Evolutionary conservation across 2,113 vertebrate genomes (phyloP), one percentile per base, ranked within the genome.

Genomic region (Lathamus discolor): DNA sequence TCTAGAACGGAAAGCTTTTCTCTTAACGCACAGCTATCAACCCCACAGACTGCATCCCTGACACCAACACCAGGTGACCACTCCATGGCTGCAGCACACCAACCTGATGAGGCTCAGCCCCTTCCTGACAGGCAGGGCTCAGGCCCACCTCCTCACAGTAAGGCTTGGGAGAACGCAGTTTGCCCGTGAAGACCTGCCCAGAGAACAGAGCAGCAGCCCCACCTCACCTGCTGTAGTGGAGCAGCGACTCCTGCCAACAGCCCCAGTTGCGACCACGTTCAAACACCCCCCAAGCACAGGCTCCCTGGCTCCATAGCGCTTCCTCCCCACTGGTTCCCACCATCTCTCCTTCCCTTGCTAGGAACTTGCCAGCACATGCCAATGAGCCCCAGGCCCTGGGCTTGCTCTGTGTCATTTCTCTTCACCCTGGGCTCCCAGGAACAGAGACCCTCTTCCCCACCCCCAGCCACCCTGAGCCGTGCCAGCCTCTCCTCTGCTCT

Each of bases 211-310:
- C 59, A 76, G 81, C 49, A 85, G 74, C 41, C 49, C 28, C 49
- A 82, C 39, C 68, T 78, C 61, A 24, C 68, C 79, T 7, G 4
- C 68, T 52, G 61, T 10, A 3, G 55, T 35, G 44, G 46, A 88
- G 51, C 8, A 2, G 70, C 23, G 35, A 17, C 23, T 86, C 6
- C 0, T 54, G 63, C 48, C n/a, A 44, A n/a, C 13, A 82, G 44
- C 37, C 75, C 51, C 41, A 24, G 13, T 1, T 13, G 31, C 62
- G 81, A 43, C 4, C 0, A 0, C 2, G 1, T 55, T 11, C 4
- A 1, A 67, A n/a, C 35, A n/a, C 48, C 43, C 43, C 7, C 12
- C 48, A 81, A 66, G 63, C 67, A 23, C 37, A n/a, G 35, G 14
- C 35, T 78, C 39, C 41, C 29, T 49, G n/a, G 39, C 67, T 86